These are phyloP conservation scores for Dilophus febrilis DNA, from an alignment of 2,888 invertebrate genomes.

Conservation along the genomic window DNA sequence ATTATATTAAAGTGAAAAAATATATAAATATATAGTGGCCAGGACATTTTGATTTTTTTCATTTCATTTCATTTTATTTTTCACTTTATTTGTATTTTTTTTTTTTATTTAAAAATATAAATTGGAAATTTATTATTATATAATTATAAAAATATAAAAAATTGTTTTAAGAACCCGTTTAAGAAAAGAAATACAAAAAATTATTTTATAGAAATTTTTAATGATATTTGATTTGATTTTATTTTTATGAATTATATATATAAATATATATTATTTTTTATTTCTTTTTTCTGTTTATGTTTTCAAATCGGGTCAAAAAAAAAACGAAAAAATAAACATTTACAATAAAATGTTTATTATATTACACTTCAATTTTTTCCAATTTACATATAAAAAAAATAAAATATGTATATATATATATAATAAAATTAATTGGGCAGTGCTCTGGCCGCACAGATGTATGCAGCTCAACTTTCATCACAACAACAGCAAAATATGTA, in stretches of 20 bases:
- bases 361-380: background rate
- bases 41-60: constrained; percentile 3
- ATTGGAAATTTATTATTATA: too few species aligned
- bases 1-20: too few species aligned
- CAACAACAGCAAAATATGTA: constrained; percentile 92
- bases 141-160: background rate
- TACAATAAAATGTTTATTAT: too few species aligned
- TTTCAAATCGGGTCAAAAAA: background rate
- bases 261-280: background rate
- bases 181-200: background rate
- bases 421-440: constrained; percentile 31
- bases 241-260: background rate
- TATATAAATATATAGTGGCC: background rate
- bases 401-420: too few species aligned
- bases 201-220: background rate
- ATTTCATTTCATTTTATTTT: background rate
- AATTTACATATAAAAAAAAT: background rate
- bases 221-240: too few species aligned
- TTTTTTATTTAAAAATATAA: too few species aligned
- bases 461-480: constrained; percentile 80
- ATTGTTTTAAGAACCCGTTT: background rate
- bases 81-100: background rate
- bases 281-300: constrained; percentile 1
- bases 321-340: too few species aligned
- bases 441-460: constrained; percentile 95